phyloP scores from a whole-genome alignment of 2,888 invertebrate species.

The Macrophya alboannulata region DNA sequence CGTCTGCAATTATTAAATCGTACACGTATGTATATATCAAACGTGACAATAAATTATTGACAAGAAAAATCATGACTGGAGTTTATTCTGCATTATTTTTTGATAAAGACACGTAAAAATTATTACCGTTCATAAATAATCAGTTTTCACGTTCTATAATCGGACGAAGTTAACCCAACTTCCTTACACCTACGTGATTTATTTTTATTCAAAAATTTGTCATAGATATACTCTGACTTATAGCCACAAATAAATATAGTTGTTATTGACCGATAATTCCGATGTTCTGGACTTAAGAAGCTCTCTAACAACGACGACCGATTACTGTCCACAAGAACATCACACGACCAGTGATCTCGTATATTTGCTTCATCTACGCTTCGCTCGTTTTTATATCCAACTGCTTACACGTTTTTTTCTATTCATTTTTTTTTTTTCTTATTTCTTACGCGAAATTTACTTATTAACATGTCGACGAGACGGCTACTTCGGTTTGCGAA shows the following conservation, averaged over 20 bases:
- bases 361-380: neutral
- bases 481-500: neutral
- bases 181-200: constrained; percentile 48
- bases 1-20: neutral
- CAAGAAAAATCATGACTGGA: neutral
- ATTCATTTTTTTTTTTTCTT: neutral
- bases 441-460: neutral
- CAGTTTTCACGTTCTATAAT: neutral
- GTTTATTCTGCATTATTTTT: neutral
- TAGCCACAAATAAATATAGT: neutral
- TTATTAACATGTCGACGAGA: neutral
- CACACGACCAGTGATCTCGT: neutral
- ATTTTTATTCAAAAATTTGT: constrained; percentile 40
- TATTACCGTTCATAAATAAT: neutral
- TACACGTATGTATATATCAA: neutral
- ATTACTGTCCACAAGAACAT: neutral
- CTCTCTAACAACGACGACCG: neutral
- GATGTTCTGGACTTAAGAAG: neutral
- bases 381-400: neutral
- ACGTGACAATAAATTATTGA: neutral
- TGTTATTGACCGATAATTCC: neutral
- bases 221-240: neutral
- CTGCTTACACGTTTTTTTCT: neutral
- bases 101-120: neutral
- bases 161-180: constrained; percentile 13